Evolutionary conservation across 1,140 invertebrate species (phyloP), one percentile per base, ranked within the genome.

Genomic region (Zaprionus tsacasi): DNA sequence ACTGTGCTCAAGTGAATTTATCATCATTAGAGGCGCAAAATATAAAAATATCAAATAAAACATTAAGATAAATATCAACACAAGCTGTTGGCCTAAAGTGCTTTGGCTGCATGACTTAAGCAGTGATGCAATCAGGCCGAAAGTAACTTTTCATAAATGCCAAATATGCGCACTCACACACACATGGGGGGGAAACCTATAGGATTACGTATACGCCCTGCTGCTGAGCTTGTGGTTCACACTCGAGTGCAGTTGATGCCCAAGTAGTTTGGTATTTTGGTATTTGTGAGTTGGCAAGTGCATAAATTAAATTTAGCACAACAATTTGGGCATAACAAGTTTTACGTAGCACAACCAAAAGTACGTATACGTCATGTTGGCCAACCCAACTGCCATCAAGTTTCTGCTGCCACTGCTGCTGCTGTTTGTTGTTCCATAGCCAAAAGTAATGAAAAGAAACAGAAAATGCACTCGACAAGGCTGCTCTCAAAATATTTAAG

Each of bases 281-380:
- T 76, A 61, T 61, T 76, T 70, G 55, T 67, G 56, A 50, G 63
- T 59, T 65, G 48, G 64, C 59, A 66, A 80, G 64, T 80, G 74
- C 77, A 82, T 87, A 86, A 87, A 87, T 87, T 66, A 79, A 78
- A 70, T 79, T 78, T 78, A 73, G 52, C 60, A 69, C 67, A 70
- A 71, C 61, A 70, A 67, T 79, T 76, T 72, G 55, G 72, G 57
- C 57, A 64, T 67, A 64, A 67, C 48, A 79, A 79, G 68, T 79
- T 76, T 67, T 45, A 54, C 15, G 60, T n/a, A 15, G 70, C 38
- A 64, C 65, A 25, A 64, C 21, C 15, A 25, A 43, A 40, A 70
- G 3, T 50, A 56, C 33, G 69, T 65, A 56, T 66, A 66, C 60
- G 73, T 61, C 69, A 65, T 38, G 60, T 75, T 65, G 68, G 36